Base-by-base conservation (phyloP, 2,888 invertebrate species). In the Alloscopus bannaensis region DNA sequence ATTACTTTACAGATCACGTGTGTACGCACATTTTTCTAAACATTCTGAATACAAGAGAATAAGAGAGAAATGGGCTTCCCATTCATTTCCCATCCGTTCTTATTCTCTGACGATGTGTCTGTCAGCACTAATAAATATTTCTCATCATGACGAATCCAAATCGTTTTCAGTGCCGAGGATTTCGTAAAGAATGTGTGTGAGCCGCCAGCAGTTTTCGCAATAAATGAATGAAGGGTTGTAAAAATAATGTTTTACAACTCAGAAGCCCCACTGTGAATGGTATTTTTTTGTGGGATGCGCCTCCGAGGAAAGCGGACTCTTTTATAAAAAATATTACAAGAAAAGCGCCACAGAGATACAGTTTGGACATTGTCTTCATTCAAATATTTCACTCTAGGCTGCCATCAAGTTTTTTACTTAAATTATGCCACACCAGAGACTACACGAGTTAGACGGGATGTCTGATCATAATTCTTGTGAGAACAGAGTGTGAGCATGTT, bases 161-260 rank as follows among this genome's bases (percentile, higher is more conserved):
- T 18, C 36, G 18, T 55, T 55, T 11, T 8, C 20, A 3, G 50
- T 8, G 13, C 6, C n/a, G 40, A 28, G 55, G 42, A 26, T 36
- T 55, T 69, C 26, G n/a, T n/a, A n/a, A n/a, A n/a, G 18, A 8
- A 52, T 55, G 22, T 13, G 16, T 20, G n/a, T 8, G 13, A 70
- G 70, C 69, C 70, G 16, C 45, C 28, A 70, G 60, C 47, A 47
- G 47, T 31, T 59, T 57, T 28, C 29, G 60, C 31, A 60, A 36
- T 18, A 24, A 62, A 64, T 40, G 64, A 55, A 55, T 73, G 65
- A 65, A 72, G 55, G 73, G 55, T 65, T 73, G 42, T 73, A 73
- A 73, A 73, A 73, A 73, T 65, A 57, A 57, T 64, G 40, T 42
- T 73, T 73, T 50, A 73, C 65, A 71, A 71, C 52, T 60, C 65